Conservation (phyloP, 2,113 vertebrate genomes). For the Brevimyrus niger region DNA sequence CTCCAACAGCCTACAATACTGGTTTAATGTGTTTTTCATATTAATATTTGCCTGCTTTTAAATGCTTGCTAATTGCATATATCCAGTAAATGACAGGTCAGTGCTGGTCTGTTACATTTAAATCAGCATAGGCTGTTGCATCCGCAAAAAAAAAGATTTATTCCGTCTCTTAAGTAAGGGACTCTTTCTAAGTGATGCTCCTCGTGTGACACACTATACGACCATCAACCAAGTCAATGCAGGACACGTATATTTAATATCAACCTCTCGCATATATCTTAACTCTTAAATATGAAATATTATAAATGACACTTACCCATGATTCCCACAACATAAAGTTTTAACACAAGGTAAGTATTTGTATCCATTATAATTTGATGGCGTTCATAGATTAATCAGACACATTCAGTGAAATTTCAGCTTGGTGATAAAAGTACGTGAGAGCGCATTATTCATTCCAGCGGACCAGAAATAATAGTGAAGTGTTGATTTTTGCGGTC, state of each 20-base stretch:
- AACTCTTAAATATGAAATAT: background rate
- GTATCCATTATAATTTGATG: slow-evolving; percentile 51
- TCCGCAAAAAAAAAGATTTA: background rate
- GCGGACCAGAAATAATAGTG: background rate
- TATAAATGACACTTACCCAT: slow-evolving; percentile 47
- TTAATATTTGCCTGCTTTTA: background rate
- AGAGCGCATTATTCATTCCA: slow-evolving; percentile 38
- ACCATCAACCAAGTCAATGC: background rate
- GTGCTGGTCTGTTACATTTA: background rate
- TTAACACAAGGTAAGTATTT: slow-evolving; percentile 40
- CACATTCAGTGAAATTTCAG: slow-evolving; percentile 36
- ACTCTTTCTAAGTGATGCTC: background rate
- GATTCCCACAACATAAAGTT: slow-evolving; percentile 54
- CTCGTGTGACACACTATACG: background rate
- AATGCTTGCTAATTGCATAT: background rate
- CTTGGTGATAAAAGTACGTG: slow-evolving; percentile 37
- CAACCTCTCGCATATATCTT: background rate
- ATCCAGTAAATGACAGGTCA: background rate
- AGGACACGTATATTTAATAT: background rate
- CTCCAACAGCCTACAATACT: background rate
- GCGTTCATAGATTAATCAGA: slow-evolving; percentile 6
- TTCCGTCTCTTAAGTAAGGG: background rate
- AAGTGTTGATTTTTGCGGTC: background rate
- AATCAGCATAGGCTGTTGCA: background rate
- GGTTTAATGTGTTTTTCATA: background rate